These are phyloP conservation scores for Tenualosa thibaudeaui DNA, from an alignment of 2,797 vertebrate genomes.

Conservation along the genomic window DNA sequence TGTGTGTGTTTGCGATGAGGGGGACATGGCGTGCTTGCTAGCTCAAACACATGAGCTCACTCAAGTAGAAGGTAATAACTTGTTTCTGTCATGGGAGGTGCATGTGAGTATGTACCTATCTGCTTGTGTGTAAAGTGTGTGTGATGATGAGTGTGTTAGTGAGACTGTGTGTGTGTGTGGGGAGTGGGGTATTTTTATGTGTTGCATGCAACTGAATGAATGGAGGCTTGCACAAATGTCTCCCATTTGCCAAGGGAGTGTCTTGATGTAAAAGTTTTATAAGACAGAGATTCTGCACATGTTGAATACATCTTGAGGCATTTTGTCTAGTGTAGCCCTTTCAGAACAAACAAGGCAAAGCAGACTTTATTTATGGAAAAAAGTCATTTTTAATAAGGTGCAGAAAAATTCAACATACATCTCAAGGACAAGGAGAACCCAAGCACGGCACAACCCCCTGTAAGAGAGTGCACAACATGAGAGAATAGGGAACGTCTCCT, in stretches of 20 bases:
- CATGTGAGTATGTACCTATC: neutral
- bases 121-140: neutral
- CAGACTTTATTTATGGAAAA: slow-evolving; percentile 48
- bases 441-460: slow-evolving; percentile 27
- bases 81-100: slow-evolving; percentile 9
- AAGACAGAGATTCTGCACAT: neutral
- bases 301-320: neutral
- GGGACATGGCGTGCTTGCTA: slow-evolving; percentile 31
- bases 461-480: slow-evolving; percentile 42
- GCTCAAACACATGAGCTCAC: slow-evolving; percentile 56
- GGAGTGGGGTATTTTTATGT: neutral
- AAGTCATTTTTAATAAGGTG: slow-evolving; percentile 73
- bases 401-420: slow-evolving; percentile 65
- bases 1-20: slow-evolving; percentile 24
- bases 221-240: slow-evolving; percentile 8
- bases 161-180: neutral
- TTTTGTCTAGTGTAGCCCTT: neutral
- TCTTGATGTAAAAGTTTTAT: neutral
- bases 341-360: slow-evolving; percentile 15
- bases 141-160: neutral
- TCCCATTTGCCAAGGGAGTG: slow-evolving; percentile 14
- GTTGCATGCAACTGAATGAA: neutral
- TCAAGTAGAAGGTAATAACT: slow-evolving; percentile 27
- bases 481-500: slow-evolving; percentile 33
- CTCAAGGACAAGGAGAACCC: slow-evolving; percentile 43